Percentiles rank a stretch among this genome's conserved stretches.
Conservation (phyloP, 2,888 invertebrate species). For the Druceiella hillmani region DNA sequence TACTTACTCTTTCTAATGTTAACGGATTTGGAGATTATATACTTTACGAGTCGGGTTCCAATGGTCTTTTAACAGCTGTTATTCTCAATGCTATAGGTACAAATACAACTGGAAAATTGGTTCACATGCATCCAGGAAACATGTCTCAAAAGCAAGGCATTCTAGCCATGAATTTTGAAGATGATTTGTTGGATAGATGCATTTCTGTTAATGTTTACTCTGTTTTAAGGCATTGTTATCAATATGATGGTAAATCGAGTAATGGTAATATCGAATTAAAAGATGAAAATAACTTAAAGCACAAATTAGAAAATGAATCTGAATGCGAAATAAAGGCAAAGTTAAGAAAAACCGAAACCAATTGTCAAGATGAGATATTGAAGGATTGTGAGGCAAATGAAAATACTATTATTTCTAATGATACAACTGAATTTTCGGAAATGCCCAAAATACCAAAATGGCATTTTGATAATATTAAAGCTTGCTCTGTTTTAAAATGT, state of each 20-base stretch:
- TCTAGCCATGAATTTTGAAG: conserved; percentile 72
- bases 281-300: conserved; percentile 18
- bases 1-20: conserved; percentile 77
- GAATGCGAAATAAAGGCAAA: conserved; percentile 26
- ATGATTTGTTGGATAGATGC: conserved; percentile 64
- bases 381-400: conserved; percentile 14
- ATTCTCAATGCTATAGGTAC: conserved; percentile 72
- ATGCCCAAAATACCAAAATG: conserved; percentile 59
- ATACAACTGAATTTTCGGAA: too few relatives aligned
- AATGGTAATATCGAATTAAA: conserved; percentile 9
- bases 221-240: conserved; percentile 62
- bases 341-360: conserved; percentile 13
- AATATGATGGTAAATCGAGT: conserved; percentile 31
- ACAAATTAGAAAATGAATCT: conserved; percentile 28
- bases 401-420: too few relatives aligned
- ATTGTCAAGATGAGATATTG: conserved; percentile 12
- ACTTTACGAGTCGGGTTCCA: conserved; percentile 84
- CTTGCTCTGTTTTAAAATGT: conserved; percentile 53
- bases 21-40: conserved; percentile 71
- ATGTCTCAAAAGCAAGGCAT: conserved; percentile 74
- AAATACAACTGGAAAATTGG: conserved; percentile 56
- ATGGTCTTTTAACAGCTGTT: conserved; percentile 78
- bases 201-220: conserved; percentile 73
- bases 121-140: conserved; percentile 78
- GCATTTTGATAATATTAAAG: conserved; percentile 63